Evolutionary conservation across 2,888 invertebrate species (phyloP).

Genomic region (Ischnura elegans): DNA sequence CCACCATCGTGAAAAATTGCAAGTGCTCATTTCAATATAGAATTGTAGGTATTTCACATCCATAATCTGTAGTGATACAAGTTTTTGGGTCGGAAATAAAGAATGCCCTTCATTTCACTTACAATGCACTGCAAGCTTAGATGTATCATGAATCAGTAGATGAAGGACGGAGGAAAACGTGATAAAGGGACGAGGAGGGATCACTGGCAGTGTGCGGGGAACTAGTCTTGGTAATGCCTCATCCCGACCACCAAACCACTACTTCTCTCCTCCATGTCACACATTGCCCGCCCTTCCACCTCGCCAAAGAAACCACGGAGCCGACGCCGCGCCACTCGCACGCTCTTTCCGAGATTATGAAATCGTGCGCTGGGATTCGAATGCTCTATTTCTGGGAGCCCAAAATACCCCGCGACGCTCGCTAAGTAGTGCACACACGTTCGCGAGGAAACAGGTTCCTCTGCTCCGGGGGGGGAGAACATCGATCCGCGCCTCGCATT

Average conservation of each 20-base stretch:
- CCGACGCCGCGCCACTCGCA: background rate
- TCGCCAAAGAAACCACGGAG: background rate
- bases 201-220: background rate
- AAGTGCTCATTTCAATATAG: too few relatives aligned
- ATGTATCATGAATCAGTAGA: too few relatives aligned
- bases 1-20: too few relatives aligned
- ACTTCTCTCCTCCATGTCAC: background rate
- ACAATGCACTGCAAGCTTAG: too few relatives aligned
- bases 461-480: background rate
- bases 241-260: background rate
- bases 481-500: background rate
- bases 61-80: too few relatives aligned
- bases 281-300: background rate
- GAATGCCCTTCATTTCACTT: too few relatives aligned
- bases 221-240: background rate
- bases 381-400: constrained; percentile 28
- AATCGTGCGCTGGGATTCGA: constrained; percentile 15
- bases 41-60: too few relatives aligned
- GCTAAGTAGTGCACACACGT: background rate
- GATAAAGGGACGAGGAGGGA: too few relatives aligned
- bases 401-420: constrained; percentile 1
- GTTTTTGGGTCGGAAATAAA: too few relatives aligned
- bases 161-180: too few relatives aligned
- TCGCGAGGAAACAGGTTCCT: background rate
- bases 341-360: constrained; percentile 35